These are phyloP conservation scores for Gorsachius goisagi DNA, from an alignment of 2,113 vertebrate species.

Conservation along the genomic window DNA sequence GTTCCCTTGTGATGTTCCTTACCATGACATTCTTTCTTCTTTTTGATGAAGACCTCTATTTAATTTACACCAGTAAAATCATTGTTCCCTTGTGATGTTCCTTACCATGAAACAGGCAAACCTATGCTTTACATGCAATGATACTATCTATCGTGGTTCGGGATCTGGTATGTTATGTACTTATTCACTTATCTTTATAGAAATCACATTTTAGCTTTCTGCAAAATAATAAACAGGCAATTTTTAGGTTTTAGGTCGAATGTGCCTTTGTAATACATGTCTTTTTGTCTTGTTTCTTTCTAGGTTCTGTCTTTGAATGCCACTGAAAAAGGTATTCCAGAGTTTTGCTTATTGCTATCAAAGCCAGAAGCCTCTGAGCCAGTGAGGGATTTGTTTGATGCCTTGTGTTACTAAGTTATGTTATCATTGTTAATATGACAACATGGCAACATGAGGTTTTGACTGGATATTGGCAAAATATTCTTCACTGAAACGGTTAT, in stretches of 20 bases:
- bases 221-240: neutral
- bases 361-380: neutral
- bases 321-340: neutral
- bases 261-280: neutral
- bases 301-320: neutral
- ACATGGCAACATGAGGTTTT: neutral
- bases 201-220: neutral
- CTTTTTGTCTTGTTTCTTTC: neutral
- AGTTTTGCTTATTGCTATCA: neutral
- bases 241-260: neutral
- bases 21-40: neutral
- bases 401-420: neutral
- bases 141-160: neutral
- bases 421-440: neutral
- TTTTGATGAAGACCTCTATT: neutral
- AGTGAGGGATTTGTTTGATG: neutral
- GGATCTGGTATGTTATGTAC: neutral
- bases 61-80: neutral
- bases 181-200: neutral
- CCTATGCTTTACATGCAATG: neutral
- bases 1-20: neutral
- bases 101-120: neutral
- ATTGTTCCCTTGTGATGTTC: neutral
- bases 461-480: neutral
- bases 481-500: neutral